Percentiles rank a stretch among this genome's conserved stretches.
phyloP scores from a whole-genome alignment of 2,797 vertebrate genomes.

The Rhinella marina region DNA sequence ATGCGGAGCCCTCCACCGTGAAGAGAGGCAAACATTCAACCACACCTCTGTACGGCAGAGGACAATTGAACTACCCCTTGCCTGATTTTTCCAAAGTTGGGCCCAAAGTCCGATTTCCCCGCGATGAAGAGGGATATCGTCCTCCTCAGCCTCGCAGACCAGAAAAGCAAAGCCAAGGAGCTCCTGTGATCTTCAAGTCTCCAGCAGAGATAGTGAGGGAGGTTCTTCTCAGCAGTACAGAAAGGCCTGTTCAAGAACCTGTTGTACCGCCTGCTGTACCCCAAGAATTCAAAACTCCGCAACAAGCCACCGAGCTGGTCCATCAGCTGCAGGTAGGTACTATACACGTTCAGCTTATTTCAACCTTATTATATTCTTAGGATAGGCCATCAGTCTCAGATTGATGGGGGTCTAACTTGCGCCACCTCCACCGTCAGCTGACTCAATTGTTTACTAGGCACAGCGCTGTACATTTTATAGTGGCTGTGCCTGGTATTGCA shows the following conservation, averaged over 20 bases:
- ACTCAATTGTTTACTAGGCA: no score
- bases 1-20: neutral
- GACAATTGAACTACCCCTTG: slow-evolving; percentile 76
- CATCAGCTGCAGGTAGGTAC: slow-evolving; percentile 87
- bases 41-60: slow-evolving; percentile 71
- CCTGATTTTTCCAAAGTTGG: slow-evolving; percentile 92
- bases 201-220: slow-evolving; percentile 89
- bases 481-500: no score
- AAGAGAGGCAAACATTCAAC: slow-evolving; percentile 36
- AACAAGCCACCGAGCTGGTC: slow-evolving; percentile 83
- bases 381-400: neutral
- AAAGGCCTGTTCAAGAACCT: slow-evolving; percentile 53
- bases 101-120: slow-evolving; percentile 83
- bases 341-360: neutral
- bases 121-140: slow-evolving; percentile 75
- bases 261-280: slow-evolving; percentile 69
- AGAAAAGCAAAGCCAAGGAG: slow-evolving; percentile 42
- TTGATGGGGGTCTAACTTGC: no score
- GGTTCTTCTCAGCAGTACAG: slow-evolving; percentile 78
- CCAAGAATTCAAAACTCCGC: slow-evolving; percentile 79
- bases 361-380: neutral
- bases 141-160: slow-evolving; percentile 79
- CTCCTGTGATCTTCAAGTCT: slow-evolving; percentile 81
- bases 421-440: no score
- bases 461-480: no score